Percentiles rank a stretch among this genome's conserved stretches.
phyloP scores from a whole-genome alignment of 1,140 invertebrate genomes.

The Vanessa atalanta region DNA sequence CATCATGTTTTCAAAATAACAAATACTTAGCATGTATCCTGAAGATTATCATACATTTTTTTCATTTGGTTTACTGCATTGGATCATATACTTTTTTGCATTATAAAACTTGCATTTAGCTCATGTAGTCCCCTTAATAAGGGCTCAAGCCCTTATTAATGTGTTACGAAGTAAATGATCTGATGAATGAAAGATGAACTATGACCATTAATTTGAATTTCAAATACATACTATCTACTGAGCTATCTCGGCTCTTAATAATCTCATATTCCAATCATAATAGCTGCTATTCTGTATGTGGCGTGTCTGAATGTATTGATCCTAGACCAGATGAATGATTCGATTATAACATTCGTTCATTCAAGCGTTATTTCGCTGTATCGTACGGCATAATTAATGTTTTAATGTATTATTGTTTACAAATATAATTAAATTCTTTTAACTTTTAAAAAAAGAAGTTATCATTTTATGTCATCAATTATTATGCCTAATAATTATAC shows the following conservation, averaged over 20 bases:
- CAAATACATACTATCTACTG: background rate
- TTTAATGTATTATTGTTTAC: background rate
- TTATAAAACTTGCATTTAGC: too few relatives aligned
- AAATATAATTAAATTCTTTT: background rate
- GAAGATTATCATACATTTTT: too few relatives aligned
- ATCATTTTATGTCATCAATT: too few relatives aligned
- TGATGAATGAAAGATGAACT: too few relatives aligned
- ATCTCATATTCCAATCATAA: background rate
- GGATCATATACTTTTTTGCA: too few relatives aligned
- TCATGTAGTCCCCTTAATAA: too few relatives aligned
- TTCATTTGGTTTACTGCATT: too few relatives aligned
- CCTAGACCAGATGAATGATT: conserved; percentile 11
- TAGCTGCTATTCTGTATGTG: background rate
- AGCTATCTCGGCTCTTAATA: background rate
- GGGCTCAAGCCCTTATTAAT: too few relatives aligned
- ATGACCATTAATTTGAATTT: background rate
- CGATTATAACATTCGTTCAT: conserved; percentile 9
- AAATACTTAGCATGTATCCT: too few relatives aligned
- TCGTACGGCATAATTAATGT: background rate
- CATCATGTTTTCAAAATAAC: too few relatives aligned
- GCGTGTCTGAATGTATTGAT: background rate
- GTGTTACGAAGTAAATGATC: too few relatives aligned
- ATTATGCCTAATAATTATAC: too few relatives aligned
- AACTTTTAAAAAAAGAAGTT: background rate
- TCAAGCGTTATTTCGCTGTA: conserved; percentile 8